These are phyloP conservation scores for Takifugu rubripes DNA, from an alignment of 2,797 vertebrate species.

Conservation along the genomic window DNA sequence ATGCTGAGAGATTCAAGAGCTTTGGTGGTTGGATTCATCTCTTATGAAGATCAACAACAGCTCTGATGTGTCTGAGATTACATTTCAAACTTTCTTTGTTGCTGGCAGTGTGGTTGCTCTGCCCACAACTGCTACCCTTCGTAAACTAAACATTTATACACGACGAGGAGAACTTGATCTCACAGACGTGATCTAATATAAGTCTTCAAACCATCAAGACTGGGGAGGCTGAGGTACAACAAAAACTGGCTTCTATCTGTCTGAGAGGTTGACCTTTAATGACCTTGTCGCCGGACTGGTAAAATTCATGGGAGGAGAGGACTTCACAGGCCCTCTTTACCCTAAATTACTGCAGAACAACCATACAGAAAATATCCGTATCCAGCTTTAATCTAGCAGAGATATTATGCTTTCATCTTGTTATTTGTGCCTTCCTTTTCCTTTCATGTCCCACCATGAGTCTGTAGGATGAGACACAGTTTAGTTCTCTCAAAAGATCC, in stretches of 20 bases:
- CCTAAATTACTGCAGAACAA: constrained; percentile 3
- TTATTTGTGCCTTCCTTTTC: constrained; percentile 6
- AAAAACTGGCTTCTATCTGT: constrained; percentile 1
- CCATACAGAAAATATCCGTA: constrained; percentile 1
- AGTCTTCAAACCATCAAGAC: constrained; percentile 22
- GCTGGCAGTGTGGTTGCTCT: constrained; percentile 24
- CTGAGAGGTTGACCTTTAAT: constrained; percentile 6
- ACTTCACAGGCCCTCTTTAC: constrained; percentile 5
- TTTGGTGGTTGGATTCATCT: constrained; percentile 31
- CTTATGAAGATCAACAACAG: constrained; percentile 14
- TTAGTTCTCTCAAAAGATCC: neutral
- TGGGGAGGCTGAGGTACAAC: constrained; percentile 7
- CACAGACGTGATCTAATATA: constrained; percentile 1
- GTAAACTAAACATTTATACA: constrained; percentile 38
- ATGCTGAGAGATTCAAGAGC: constrained; percentile 30
- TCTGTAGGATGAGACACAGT: no score
- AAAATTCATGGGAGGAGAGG: constrained; percentile 14
- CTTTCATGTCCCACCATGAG: neutral
- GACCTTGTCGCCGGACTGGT: constrained; percentile 6
- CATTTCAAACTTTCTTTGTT: constrained; percentile 32
- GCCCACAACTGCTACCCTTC: constrained; percentile 30
- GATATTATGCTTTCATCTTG: neutral
- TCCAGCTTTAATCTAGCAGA: neutral
- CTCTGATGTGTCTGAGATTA: constrained; percentile 25
- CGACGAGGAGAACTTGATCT: constrained; percentile 25